These are phyloP conservation scores for Ia io DNA, from an alignment of 2,113 vertebrate species.

Conservation along the genomic window DNA sequence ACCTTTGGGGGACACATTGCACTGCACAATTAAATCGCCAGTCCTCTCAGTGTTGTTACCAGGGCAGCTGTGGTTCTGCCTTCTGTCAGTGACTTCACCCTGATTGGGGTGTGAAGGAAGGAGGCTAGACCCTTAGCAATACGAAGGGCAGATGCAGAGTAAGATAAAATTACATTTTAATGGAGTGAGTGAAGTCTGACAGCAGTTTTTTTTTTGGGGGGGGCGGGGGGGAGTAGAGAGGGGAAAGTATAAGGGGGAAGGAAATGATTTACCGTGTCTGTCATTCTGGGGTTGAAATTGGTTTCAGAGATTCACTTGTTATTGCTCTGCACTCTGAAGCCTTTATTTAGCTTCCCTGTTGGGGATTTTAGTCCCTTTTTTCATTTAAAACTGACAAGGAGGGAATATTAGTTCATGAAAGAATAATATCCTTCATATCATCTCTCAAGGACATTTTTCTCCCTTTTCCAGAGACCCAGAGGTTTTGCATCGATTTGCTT, in stretches of 20 bases:
- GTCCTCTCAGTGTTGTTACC: neutral
- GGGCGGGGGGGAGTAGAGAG: neutral
- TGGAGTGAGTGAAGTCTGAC: slow-evolving; percentile 2
- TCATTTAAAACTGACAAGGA: slow-evolving; percentile 61
- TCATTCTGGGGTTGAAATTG: slow-evolving; percentile 41
- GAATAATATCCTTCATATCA: slow-evolving; percentile 41
- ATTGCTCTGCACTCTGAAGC: slow-evolving; percentile 19
- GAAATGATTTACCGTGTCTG: slow-evolving; percentile 46
- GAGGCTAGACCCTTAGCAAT: slow-evolving; percentile 20
- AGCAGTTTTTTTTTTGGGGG: neutral
- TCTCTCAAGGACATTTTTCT: slow-evolving; percentile 14
- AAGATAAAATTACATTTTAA: slow-evolving; percentile 63
- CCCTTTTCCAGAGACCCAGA: neutral
- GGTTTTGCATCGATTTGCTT: neutral
- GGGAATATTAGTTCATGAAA: slow-evolving; percentile 62
- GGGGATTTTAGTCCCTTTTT: slow-evolving; percentile 44
- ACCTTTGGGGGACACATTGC: neutral
- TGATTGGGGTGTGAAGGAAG: neutral
- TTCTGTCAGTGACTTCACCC: neutral
- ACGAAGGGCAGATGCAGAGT: slow-evolving; percentile 48
- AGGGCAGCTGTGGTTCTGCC: neutral
- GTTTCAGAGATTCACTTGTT: slow-evolving; percentile 54
- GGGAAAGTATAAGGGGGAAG: neutral
- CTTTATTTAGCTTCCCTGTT: slow-evolving; percentile 58
- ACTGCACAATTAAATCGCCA: neutral